phyloP scores from a whole-genome alignment of 2,113 vertebrate species.

The Orycteropus afer region DNA sequence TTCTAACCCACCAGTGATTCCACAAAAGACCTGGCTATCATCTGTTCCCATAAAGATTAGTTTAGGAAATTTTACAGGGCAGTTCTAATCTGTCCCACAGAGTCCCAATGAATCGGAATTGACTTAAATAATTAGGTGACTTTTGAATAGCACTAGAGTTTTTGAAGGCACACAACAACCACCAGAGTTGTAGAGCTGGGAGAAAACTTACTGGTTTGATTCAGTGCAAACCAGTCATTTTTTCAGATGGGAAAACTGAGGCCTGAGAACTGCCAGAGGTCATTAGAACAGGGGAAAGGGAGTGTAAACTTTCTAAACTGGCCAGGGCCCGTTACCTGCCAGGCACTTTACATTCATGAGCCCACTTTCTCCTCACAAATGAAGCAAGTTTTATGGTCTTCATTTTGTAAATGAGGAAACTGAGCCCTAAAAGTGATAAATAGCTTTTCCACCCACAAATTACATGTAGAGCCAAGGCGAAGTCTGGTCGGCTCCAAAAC shows the following conservation, averaged over 20 bases:
- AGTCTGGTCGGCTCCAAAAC: background rate
- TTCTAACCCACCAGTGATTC: background rate
- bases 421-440: background rate
- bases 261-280: background rate
- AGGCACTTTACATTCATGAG: background rate
- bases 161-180: background rate
- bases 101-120: background rate
- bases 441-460: background rate
- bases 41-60: background rate
- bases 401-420: background rate
- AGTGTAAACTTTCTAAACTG: background rate
- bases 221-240: background rate
- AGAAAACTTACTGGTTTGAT: background rate
- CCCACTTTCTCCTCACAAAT: background rate
- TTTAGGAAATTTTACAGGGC: background rate
- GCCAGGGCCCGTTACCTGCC: background rate
- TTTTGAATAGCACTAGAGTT: background rate
- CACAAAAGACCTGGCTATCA: background rate
- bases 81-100: background rate
- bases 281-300: background rate
- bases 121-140: background rate
- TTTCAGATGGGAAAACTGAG: background rate
- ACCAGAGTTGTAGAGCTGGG: background rate
- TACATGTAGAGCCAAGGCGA: background rate
- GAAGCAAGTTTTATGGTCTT: background rate